These are phyloP conservation scores for Halocaridina rubra DNA, from an alignment of 2,888 invertebrate genomes.

Conservation along the genomic window DNA sequence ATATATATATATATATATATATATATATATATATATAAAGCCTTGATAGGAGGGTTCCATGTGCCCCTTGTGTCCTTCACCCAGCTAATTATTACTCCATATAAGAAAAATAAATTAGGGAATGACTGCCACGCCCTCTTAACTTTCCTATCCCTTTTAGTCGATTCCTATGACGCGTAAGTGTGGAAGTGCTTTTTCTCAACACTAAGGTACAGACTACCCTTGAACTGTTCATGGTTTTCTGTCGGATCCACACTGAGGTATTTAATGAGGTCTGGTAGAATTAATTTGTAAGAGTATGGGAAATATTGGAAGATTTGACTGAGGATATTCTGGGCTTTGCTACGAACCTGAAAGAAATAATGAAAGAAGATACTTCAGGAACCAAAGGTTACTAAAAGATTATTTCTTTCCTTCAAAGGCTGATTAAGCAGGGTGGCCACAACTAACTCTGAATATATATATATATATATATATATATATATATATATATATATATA, in stretches of 20 bases:
- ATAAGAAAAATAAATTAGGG: too few relatives aligned
- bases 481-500: neutral
- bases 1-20: neutral
- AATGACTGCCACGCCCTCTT: too few relatives aligned
- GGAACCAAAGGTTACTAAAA: too few relatives aligned
- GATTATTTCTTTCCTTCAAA: neutral
- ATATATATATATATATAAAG: neutral
- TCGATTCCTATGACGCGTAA: too few relatives aligned
- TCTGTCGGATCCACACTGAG: conserved; percentile 74
- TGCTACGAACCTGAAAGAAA: conserved; percentile 73
- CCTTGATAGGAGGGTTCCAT: neutral
- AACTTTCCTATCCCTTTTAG: too few relatives aligned
- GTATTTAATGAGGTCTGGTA: conserved; percentile 75
- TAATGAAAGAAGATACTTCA: too few relatives aligned
- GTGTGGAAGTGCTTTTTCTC: too few relatives aligned
- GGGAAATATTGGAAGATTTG: conserved; percentile 76
- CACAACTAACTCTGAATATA: too few relatives aligned
- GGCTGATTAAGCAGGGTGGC: neutral
- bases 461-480: neutral
- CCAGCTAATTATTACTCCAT: neutral
- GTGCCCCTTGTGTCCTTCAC: neutral
- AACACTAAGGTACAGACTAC: conserved; percentile 21
- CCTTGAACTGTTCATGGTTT: conserved; percentile 79
- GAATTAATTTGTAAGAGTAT: conserved; percentile 77
- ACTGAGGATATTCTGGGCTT: conserved; percentile 77